Conservation (phyloP, 2,113 vertebrate species). For the Vombatus ursinus region DNA sequence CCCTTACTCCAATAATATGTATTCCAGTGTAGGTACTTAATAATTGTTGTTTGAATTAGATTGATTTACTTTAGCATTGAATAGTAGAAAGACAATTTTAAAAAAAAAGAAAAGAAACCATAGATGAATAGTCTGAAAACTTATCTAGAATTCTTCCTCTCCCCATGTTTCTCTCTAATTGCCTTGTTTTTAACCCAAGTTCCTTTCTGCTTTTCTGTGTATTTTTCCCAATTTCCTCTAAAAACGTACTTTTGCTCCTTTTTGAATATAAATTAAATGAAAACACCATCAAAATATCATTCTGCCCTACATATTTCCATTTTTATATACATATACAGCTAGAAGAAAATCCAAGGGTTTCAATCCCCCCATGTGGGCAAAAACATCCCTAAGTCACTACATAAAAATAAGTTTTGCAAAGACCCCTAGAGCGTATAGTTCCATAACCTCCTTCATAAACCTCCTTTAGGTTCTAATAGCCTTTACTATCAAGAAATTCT, state of each 20-base stretch:
- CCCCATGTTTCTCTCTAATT: slow-evolving; percentile 11
- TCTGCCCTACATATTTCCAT: background rate
- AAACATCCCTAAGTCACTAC: background rate
- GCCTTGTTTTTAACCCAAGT: background rate
- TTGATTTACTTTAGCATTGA: background rate
- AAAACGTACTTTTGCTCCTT: background rate
- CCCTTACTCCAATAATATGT: background rate
- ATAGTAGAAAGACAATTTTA: background rate
- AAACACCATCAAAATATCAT: slow-evolving; percentile 24
- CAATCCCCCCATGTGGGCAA: background rate
- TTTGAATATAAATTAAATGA: slow-evolving; percentile 33
- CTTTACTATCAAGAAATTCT: background rate
- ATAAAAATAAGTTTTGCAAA: background rate
- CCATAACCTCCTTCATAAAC: slow-evolving; percentile 10
- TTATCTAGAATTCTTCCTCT: slow-evolving; percentile 8
- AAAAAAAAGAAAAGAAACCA: slow-evolving; percentile 14
- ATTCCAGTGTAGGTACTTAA: background rate
- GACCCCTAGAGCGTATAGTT: background rate
- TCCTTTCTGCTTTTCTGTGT: background rate
- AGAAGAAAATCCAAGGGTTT: background rate
- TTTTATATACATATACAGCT: background rate
- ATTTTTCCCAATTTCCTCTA: slow-evolving; percentile 3
- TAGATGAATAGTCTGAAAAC: slow-evolving; percentile 17
- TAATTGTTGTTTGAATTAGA: background rate
- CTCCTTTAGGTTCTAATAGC: background rate